A percentile compares a stretch with the other conserved stretches of the same genome.
Conservation (phyloP, 2,113 vertebrate genomes). For the Oophaga pumilio region DNA sequence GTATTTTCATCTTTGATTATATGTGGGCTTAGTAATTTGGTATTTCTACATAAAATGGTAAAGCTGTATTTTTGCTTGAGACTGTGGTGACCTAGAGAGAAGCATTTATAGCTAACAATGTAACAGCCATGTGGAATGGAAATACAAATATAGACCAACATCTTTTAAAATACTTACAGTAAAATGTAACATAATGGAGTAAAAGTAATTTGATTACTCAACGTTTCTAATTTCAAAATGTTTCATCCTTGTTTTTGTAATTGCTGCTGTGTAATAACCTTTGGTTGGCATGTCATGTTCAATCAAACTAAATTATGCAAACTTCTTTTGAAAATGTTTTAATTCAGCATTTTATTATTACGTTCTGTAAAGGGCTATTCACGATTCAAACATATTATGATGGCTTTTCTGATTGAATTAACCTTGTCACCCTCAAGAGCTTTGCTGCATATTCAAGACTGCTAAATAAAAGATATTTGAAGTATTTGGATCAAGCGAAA, state of each 20-base stretch:
- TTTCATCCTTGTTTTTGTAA: constrained; percentile 18
- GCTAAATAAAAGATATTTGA: neutral
- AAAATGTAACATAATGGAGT: constrained; percentile 16
- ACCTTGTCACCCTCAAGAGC: constrained; percentile 36
- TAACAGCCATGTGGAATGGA: neutral
- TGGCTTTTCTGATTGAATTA: constrained; percentile 44
- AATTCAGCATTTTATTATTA: constrained; percentile 39
- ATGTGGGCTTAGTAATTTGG: neutral
- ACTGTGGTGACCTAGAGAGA: neutral
- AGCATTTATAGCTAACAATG: neutral
- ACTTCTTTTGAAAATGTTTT: constrained; percentile 46
- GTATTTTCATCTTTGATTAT: neutral
- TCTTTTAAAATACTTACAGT: neutral
- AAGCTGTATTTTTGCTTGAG: neutral
- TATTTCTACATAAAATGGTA: neutral
- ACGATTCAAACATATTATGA: constrained; percentile 32
- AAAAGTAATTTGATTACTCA: constrained; percentile 29
- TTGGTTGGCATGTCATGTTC: constrained; percentile 5
- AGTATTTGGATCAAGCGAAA: constrained; percentile 8
- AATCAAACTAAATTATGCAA: constrained; percentile 40
- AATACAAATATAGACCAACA: neutral
- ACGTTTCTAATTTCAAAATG: constrained; percentile 41
- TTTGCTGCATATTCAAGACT: constrained; percentile 4
- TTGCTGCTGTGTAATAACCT: constrained; percentile 32
- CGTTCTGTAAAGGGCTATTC: constrained; percentile 44